Evolutionary conservation across 1,140 invertebrate genomes (phyloP).

Genomic region (Reticulitermes speratus): DNA sequence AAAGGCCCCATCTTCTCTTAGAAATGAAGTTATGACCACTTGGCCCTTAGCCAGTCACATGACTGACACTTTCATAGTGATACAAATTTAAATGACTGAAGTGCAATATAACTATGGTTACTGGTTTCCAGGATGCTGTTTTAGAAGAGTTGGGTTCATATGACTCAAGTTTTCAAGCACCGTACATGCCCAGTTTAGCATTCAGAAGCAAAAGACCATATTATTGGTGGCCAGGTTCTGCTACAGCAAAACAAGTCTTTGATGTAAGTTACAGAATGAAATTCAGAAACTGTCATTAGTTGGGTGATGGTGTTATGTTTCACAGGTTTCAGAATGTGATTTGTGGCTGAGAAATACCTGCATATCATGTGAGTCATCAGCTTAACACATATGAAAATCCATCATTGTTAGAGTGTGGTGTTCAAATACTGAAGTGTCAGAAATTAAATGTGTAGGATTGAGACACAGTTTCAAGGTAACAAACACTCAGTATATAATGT

Average conservation of each 20-base stretch:
- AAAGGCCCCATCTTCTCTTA: no score
- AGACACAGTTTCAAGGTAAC: no score
- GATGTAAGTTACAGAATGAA: slow-evolving; percentile 50
- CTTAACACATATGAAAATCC: not conserved
- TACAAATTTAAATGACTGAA: no score
- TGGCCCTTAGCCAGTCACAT: no score
- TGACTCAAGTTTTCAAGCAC: slow-evolving; percentile 52
- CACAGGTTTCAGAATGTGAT: not conserved
- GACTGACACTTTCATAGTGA: no score
- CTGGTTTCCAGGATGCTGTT: slow-evolving; percentile 52
- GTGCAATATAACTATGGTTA: no score
- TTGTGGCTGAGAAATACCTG: not conserved
- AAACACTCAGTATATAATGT: no score
- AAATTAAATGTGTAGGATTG: no score
- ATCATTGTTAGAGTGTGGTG: no score
- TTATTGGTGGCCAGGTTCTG: slow-evolving; percentile 65
- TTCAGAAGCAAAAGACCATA: slow-evolving; percentile 42
- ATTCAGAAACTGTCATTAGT: not conserved
- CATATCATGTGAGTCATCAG: not conserved
- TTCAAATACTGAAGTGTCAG: no score
- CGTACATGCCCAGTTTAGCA: slow-evolving; percentile 40
- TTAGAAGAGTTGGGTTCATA: slow-evolving; percentile 65
- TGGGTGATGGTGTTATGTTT: slow-evolving; percentile 32
- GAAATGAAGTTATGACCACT: no score
- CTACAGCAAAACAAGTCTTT: slow-evolving; percentile 64